Evolutionary conservation across 2,888 invertebrate genomes (phyloP), one percentile per base, ranked within the genome.

Genomic region (Himalopsyche kuldschensis): DNA sequence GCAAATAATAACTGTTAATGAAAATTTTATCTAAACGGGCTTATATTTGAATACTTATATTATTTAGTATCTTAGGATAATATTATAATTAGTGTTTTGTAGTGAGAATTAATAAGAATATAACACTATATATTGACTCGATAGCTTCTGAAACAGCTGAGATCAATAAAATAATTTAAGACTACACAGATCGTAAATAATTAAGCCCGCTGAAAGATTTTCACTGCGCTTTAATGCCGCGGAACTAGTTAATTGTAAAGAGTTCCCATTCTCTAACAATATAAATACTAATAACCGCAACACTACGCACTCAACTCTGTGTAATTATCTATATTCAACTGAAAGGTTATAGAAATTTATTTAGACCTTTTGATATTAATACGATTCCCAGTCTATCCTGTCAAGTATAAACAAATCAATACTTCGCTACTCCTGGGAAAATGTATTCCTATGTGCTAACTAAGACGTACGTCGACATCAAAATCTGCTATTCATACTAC

Each of bases 391-490:
- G 75, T 77, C 81, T 81, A 77, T 31, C 75, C 31, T 32, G 15
- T n/a, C 79, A 69, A 82, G n/a, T 79, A 84, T 84, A 84, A 84
- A 82, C 84, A 84, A 84, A 84, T 84, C 84, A 84, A 84, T 84
- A 84, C 78, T 80, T 46, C 27, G 69, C 82, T 84, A 79, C 80
- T 82, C 84, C 84, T 82, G 79, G 84, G 84, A 82, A 82, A 55
- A 55, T 55, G 30, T 63, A 41, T 63, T 69, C 32, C 47, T 41
- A 15, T 20, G 41, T 55, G 32, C n/a, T 63, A 30, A 69, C 31
- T 5, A 4, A 75, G 76, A 81, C 48, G 8, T 41, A 78, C 82
- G 35, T 69, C 24, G 75, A 75, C 20, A 4, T 11, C 75, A 27
- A 4, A 46, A 24, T 24, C 81, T 31, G n/a, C 47, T 76, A n/a